A percentile compares a stretch with the other conserved stretches of the same genome.
Conservation (phyloP, 2,888 invertebrate species). For the Helleia helle region DNA sequence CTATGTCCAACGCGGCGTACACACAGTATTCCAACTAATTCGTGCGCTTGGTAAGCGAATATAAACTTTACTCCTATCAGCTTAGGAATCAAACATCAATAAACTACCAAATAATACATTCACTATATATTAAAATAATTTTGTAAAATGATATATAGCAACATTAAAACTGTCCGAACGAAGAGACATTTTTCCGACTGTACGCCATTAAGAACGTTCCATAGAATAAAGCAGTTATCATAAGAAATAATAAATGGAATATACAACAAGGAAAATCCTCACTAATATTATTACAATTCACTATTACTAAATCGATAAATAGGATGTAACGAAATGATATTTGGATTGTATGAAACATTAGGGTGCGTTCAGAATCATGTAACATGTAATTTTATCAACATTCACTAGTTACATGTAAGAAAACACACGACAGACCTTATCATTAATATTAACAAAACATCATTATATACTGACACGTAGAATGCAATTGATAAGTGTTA, state of each 20-base stretch:
- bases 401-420: neutral
- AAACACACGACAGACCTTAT: neutral
- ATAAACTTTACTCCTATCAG: neutral
- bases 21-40: constrained; percentile 2
- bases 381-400: neutral
- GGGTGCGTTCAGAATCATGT: neutral
- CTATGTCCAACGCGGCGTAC: constrained; percentile 11
- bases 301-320: constrained; percentile 17
- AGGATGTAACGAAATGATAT: constrained; percentile 12
- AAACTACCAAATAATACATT: neutral
- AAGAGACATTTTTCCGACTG: neutral
- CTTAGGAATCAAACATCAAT: neutral
- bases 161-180: neutral
- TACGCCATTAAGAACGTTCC: constrained; percentile 10
- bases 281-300: constrained; percentile 16
- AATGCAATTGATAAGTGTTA: neutral
- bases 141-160: neutral
- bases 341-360: constrained; percentile 8
- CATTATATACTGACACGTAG: neutral
- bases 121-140: neutral
- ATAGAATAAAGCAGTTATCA: constrained; percentile 9
- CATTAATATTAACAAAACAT: neutral
- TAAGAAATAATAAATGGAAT: constrained; percentile 16
- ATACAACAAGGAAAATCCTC: constrained; percentile 13
- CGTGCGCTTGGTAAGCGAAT: constrained; percentile 7